Conservation (phyloP, 2,888 invertebrate genomes). For the Tetranychus piercei region DNA sequence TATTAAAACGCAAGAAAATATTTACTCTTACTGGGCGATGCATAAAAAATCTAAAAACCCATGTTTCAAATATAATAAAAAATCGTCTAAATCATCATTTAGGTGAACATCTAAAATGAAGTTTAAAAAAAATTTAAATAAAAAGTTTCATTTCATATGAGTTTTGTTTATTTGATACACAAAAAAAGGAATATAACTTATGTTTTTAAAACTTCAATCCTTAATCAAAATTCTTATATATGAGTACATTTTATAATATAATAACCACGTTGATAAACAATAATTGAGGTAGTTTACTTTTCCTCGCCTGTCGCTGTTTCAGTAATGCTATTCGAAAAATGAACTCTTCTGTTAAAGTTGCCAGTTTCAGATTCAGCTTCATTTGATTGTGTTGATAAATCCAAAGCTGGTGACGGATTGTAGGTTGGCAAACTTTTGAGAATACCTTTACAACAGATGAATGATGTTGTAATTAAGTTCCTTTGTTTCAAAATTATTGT, state of each 20-base stretch:
- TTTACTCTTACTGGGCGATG: neutral
- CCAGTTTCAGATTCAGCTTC: neutral
- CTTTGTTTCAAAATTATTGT: neutral
- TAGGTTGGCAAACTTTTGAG: neutral
- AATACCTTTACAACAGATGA: slow-evolving; percentile 10
- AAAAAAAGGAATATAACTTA: neutral
- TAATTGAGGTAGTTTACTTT: neutral
- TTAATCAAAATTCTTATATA: no score
- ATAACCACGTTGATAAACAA: neutral
- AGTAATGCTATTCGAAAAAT: neutral
- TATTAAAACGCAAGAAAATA: neutral
- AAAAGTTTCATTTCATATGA: no score
- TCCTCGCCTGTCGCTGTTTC: neutral
- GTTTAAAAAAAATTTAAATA: no score
- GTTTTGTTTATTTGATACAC: no score
- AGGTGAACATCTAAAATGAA: no score
- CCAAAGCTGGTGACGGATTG: neutral
- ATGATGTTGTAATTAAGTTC: slow-evolving; percentile 3
- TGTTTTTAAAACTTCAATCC: no score
- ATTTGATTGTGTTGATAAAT: neutral
- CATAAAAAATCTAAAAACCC: neutral
- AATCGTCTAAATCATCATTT: no score
- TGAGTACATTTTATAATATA: no score
- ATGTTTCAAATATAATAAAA: no score
- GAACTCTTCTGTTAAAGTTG: neutral